Conservation (phyloP, 2,113 vertebrate genomes). For the Noctilio leporinus region DNA sequence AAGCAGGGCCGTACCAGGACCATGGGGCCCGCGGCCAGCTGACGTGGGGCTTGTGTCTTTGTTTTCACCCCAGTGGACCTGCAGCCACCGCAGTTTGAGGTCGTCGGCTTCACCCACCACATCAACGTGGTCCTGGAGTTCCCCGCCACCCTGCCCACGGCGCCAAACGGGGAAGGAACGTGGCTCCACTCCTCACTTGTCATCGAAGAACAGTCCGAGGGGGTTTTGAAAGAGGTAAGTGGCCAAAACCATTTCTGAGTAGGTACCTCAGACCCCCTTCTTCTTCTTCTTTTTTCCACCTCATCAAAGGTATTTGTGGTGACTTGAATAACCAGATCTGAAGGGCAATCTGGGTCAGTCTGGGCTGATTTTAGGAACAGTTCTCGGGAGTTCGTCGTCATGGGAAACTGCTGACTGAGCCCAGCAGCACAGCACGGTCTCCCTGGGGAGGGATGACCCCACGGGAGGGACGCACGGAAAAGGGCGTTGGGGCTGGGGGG, state of each 20-base stretch:
- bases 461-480: background rate
- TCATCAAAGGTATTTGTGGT: background rate
- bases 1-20: background rate
- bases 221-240: conserved; percentile 29
- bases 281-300: background rate
- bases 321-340: background rate
- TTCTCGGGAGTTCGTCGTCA: background rate
- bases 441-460: too few species aligned
- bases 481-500: background rate
- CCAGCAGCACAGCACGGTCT: too few species aligned
- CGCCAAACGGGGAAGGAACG: rapidly evolving
- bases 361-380: background rate
- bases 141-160: background rate
- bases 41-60: background rate
- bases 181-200: rapidly evolving
- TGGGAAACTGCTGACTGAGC: background rate
- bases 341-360: background rate
- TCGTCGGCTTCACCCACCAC: conserved; percentile 57
- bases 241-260: background rate
- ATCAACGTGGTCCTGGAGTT: conserved; percentile 70
- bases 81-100: conserved; percentile 72
- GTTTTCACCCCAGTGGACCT: conserved; percentile 49
- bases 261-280: background rate
- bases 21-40: rapidly evolving
- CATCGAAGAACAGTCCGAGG: background rate